Conservation (phyloP, 53 echinoderm and acorn worm genomes). For the Holothuria scabra region DNA sequence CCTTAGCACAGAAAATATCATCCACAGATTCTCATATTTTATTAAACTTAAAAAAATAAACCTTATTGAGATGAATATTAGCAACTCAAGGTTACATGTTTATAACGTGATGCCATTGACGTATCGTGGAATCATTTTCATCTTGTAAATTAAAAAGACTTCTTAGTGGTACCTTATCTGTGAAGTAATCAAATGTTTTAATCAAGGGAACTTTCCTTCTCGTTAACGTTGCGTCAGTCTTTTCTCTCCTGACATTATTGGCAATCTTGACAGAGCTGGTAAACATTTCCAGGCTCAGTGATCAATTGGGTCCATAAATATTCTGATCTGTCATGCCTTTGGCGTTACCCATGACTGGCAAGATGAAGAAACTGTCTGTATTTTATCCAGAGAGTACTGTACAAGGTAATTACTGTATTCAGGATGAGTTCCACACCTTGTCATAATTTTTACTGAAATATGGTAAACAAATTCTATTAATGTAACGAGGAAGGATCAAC, state of each 20-base stretch:
- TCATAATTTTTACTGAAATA: conserved; percentile 43
- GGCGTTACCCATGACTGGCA: conserved; percentile 13
- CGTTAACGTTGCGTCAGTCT: neutral
- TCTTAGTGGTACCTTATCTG: too few species aligned
- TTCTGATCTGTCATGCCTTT: neutral
- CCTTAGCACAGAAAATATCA: too few species aligned
- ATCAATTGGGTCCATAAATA: conserved; percentile 36
- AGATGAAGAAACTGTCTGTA: neutral
- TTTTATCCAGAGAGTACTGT: neutral
- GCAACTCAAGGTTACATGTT: too few species aligned
- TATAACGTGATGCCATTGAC: too few species aligned
- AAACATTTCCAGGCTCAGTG: conserved; percentile 11
- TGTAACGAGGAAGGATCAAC: neutral
- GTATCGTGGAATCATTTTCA: too few species aligned
- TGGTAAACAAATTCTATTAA: conserved; percentile 25
- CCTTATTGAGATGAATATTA: too few species aligned
- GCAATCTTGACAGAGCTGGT: conserved; percentile 25
- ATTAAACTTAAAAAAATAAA: too few species aligned
- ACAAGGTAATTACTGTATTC: neutral
- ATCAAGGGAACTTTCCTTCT: neutral
- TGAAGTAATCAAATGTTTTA: too few species aligned
- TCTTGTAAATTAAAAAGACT: too few species aligned
- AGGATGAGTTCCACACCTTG: conserved; percentile 6
- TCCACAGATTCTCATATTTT: too few species aligned
- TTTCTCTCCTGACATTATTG: conserved; percentile 10